These are phyloP conservation scores for Trachops cirrhosus DNA, from an alignment of 2,797 vertebrate species.

Conservation along the genomic window DNA sequence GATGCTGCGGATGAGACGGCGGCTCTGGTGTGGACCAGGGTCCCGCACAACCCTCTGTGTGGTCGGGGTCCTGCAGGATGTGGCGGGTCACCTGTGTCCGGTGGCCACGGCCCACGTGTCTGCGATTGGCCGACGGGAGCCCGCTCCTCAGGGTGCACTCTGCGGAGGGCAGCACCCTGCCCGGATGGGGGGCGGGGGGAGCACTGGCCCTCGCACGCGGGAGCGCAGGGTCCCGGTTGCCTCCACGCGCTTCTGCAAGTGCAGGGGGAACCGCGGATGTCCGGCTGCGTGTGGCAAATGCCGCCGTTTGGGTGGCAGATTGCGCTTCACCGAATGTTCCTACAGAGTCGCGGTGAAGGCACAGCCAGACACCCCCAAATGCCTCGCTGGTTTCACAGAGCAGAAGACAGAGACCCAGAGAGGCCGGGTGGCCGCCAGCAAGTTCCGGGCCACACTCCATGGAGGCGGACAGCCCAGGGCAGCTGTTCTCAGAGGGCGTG, in stretches of 20 bases:
- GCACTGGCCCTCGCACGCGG: no score
- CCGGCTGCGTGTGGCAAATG: no score
- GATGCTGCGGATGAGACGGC: neutral
- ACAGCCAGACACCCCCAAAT: neutral
- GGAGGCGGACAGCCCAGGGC: neutral
- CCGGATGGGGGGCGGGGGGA: no score
- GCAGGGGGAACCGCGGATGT: no score
- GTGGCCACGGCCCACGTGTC: neutral
- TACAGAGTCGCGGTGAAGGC: neutral
- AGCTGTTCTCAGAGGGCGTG: neutral
- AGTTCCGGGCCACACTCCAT: neutral
- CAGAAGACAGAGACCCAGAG: neutral
- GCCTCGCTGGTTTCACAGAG: no score
- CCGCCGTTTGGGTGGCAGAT: no score
- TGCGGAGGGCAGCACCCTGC: no score
- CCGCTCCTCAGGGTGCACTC: no score
- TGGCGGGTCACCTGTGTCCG: neutral
- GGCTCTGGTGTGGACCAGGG: fast-evolving
- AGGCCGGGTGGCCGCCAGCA: no score
- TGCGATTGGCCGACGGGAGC: neutral
- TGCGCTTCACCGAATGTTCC: neutral
- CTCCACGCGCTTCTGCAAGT: no score
- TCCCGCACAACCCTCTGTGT: neutral
- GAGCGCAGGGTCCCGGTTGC: no score
- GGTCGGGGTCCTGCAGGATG: neutral